Conservation (phyloP, 2,113 vertebrate species). For the Burhinus oedicnemus region DNA sequence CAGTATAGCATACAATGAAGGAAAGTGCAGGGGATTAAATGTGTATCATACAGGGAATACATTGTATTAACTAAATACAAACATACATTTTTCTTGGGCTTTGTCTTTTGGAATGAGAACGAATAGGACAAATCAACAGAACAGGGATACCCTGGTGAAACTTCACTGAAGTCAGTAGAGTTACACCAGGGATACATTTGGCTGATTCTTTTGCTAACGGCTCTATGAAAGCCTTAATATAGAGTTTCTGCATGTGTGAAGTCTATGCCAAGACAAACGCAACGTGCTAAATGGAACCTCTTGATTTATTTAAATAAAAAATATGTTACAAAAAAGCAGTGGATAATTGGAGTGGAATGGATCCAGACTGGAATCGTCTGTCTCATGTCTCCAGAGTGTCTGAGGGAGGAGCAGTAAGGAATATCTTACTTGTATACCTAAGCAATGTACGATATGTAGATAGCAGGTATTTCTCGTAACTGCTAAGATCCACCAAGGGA, state of each 20-base stretch:
- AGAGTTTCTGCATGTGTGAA: slow-evolving; percentile 55
- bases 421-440: slow-evolving; percentile 15
- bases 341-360: slow-evolving; percentile 59
- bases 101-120: not conserved
- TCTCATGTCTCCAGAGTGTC: slow-evolving; percentile 50
- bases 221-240: slow-evolving; percentile 51
- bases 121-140: not conserved
- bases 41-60: not conserved
- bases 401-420: slow-evolving; percentile 30
- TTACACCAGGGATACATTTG: slow-evolving; percentile 54
- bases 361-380: slow-evolving; percentile 60
- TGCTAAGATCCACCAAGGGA: slow-evolving; percentile 1
- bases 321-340: slow-evolving; percentile 45
- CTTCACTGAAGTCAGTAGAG: not conserved
- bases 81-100: slow-evolving; percentile 3
- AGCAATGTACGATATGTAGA: not conserved
- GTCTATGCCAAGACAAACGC: slow-evolving; percentile 61
- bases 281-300: slow-evolving; percentile 57
- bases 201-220: slow-evolving; percentile 38
- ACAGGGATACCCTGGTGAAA: not conserved
- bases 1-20: not conserved
- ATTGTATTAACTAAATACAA: slow-evolving; percentile 5
- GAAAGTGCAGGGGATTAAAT: not conserved
- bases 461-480: slow-evolving; percentile 38
- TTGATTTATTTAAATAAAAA: slow-evolving; percentile 70